Evolutionary conservation across 2,888 invertebrate genomes (phyloP), one percentile per base, ranked within the genome.

Genomic region (Nymphalis urticae): DNA sequence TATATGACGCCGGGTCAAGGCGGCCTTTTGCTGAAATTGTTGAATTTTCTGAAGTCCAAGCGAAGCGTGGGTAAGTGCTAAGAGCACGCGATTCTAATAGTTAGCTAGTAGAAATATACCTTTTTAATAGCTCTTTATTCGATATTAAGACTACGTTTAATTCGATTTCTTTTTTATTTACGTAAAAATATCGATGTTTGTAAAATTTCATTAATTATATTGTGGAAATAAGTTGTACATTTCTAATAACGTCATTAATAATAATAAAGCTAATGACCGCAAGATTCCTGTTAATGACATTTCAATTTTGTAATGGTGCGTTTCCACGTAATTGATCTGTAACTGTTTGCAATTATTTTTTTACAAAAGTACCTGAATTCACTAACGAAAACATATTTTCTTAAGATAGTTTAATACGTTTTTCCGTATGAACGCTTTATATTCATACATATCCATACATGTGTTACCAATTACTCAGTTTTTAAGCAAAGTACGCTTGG

Each of bases 1-100:
- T 61, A 53, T 51, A 58, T 27, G 36, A 27, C 50, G 62, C n/a
- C 59, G 59, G 73, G 70, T 75, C 73, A 73, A 71, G 72, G 74
- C 66, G 58, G 69, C 53, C 69, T 66, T 72, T 72, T 69, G 62
- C 69, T 68, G 47, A 69, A 74, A 72, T 71, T 72, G 68, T 71
- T 69, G 76, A 82, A 82, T 87, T 86, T 86, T 81, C 81, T 77
- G 77, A 83, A 85, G 84, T 86, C 85, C 76, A 83, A 82, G 80
- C 80, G 76, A 80, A 77, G 76, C 77, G 76, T 84, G 85, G 84
- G 83, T 58, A 42, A 58, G 58, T 82, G 83, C 78, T 79, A 73
- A 75, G 73, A 75, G 77, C 89, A 89, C 88, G 89, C 89, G 80
- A 89, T 74, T 75, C 70, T 80, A 75, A 75, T 71, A 72, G 72